Percentiles rank a stretch among this genome's conserved stretches.
Evolutionary conservation across 2,888 invertebrate genomes (phyloP).

Genomic region (Acrobasis repandana): DNA sequence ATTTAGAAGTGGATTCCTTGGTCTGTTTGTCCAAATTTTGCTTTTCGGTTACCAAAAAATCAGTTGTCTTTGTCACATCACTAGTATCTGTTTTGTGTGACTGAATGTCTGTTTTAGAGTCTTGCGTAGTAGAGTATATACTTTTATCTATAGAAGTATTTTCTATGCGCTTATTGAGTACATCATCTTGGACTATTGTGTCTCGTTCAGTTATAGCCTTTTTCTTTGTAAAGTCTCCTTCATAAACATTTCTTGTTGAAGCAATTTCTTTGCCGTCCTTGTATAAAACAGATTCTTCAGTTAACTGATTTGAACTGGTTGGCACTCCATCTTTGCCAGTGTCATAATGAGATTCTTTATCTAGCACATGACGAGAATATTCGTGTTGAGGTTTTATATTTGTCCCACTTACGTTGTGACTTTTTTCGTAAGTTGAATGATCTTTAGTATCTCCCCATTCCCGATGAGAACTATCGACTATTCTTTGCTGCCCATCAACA

Average conservation of each 20-base stretch:
- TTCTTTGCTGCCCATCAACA: conserved; percentile 83
- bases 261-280: conserved; percentile 76
- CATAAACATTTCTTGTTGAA: conserved; percentile 69
- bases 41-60: conserved; percentile 72
- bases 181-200: conserved; percentile 47
- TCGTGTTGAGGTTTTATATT: conserved; percentile 82
- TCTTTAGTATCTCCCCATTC: conserved; percentile 83
- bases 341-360: conserved; percentile 83
- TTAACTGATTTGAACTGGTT: conserved; percentile 64
- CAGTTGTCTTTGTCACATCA: conserved; percentile 57
- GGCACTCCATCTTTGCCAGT: conserved; percentile 81
- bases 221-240: conserved; percentile 72
- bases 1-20: conserved; percentile 64
- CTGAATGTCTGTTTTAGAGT: conserved; percentile 51
- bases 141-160: conserved; percentile 48
- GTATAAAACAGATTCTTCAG: conserved; percentile 69
- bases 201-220: conserved; percentile 66
- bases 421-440: conserved; percentile 77
- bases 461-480: conserved; percentile 83
- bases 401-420: conserved; percentile 80
- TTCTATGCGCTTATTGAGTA: conserved; percentile 51
- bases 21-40: conserved; percentile 75
- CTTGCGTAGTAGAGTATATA: conserved; percentile 49
- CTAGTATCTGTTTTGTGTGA: conserved; percentile 52
- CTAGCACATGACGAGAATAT: conserved; percentile 79